These are phyloP conservation scores for Coelinius sp. DNA, from an alignment of 2,888 invertebrate genomes.

Conservation along the genomic window DNA sequence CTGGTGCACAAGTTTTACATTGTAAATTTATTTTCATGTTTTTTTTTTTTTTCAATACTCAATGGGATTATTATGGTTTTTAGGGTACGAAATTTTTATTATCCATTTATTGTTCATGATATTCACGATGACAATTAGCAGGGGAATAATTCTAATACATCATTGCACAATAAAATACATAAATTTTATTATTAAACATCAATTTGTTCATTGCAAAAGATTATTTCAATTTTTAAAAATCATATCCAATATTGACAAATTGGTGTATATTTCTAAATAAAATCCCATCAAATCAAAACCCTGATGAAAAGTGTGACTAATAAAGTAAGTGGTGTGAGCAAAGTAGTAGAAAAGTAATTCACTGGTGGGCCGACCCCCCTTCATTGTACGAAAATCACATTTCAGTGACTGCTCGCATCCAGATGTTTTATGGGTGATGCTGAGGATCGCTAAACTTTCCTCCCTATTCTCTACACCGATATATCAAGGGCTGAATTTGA, in stretches of 20 bases:
- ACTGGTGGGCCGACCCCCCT: conserved; percentile 34
- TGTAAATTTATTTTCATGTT: neutral
- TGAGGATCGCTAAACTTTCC: conserved; percentile 40
- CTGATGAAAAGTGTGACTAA: conserved; percentile 64
- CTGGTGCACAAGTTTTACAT: conserved; percentile 25
- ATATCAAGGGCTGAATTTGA: too few relatives aligned
- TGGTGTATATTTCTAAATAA: conserved; percentile 49
- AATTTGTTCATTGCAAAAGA: too few relatives aligned
- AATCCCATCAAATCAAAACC: conserved; percentile 62
- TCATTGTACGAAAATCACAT: neutral
- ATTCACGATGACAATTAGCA: too few relatives aligned
- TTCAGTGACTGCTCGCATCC: conserved; percentile 6
- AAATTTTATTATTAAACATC: too few relatives aligned
- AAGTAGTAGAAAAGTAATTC: conserved; percentile 53
- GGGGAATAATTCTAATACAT: too few relatives aligned
- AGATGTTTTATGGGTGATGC: conserved; percentile 42
- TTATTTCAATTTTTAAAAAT: too few relatives aligned
- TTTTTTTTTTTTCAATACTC: neutral
- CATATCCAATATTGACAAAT: neutral
- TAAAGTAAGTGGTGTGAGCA: conserved; percentile 60
- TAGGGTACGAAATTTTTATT: too few relatives aligned
- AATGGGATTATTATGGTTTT: too few relatives aligned
- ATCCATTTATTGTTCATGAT: too few relatives aligned
- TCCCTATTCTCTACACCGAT: too few relatives aligned
- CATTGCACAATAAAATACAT: too few relatives aligned